These are phyloP conservation scores for Crotalus horridus DNA, from an alignment of 2,113 vertebrate species.

Conservation along the genomic window DNA sequence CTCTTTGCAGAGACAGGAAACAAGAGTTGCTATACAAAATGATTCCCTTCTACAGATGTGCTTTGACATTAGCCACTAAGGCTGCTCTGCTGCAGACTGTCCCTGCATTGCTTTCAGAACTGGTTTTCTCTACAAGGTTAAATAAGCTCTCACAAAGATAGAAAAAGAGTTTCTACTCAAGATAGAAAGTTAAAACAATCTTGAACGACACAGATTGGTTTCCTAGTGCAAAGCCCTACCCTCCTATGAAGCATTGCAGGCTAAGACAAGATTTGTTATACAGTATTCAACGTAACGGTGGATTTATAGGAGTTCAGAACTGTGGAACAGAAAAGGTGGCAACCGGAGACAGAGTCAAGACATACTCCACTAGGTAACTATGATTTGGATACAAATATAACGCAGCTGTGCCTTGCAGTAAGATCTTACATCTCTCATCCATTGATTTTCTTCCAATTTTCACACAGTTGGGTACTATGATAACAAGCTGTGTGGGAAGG, in stretches of 20 bases:
- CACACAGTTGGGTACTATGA: background rate
- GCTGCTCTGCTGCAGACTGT: conserved; percentile 29
- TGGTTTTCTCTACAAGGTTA: conserved; percentile 20
- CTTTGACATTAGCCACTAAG: conserved; percentile 49
- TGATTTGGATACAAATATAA: background rate
- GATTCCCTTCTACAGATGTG: conserved; percentile 52
- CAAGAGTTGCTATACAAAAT: conserved; percentile 44
- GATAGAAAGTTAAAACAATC: rapidly evolving
- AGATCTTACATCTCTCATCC: background rate
- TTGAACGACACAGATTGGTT: rapidly evolving
- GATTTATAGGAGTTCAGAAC: background rate
- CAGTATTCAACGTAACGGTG: background rate
- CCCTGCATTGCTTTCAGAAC: conserved; percentile 13
- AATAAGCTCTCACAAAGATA: background rate
- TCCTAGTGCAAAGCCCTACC: background rate
- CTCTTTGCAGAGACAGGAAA: conserved; percentile 40
- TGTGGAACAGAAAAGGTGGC: background rate
- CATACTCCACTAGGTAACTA: background rate
- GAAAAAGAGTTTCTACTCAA: rapidly evolving
- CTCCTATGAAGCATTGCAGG: rapidly evolving
- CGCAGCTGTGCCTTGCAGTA: background rate
- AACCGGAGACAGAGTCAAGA: background rate
- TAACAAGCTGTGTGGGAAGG: background rate
- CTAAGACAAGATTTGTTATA: rapidly evolving
- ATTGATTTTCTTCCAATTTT: background rate